Evolutionary conservation across 2,797 vertebrate genomes (phyloP), one percentile per base, ranked within the genome.

Genomic region (Antennarius maculatus): DNA sequence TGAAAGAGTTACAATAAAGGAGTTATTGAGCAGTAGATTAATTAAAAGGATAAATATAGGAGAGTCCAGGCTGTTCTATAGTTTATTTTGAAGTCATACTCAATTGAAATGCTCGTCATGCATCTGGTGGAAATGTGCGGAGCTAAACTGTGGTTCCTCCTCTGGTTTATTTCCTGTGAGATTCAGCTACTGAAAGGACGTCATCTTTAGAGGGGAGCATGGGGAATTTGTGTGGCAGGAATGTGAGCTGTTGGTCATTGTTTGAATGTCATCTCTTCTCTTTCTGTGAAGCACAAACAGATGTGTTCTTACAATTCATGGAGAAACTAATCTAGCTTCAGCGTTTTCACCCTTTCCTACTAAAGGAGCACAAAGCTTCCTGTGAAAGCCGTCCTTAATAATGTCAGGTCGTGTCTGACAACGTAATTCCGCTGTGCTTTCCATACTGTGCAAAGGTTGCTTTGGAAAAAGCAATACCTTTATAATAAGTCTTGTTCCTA

Each of bases 401-500:
- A 60, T 66, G 66, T 75, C 73, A 57, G 54, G 41, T 57, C 52
- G 43, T 31, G 61, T 76, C 70, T 79, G 75, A 53, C 64, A 66
- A 41, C 51, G 55, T 67, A 71, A 65, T 75, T 66, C 69, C 43
- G 75, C 52, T 10, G 49, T 69, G 70, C 68, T 76, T 74, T 83
- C 75, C 81, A 87, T 89, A 85, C 64, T 17, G 75, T 74, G 75
- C 79, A 69, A 76, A 85, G 82, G 84, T 88, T 23, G 85, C 89
- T 88, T 74, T 71, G 73, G 74, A 63, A 79, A 74, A 82, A 78
- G 72, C 28, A 57, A 74, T 85, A 69, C 79, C 66, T 81, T 83
- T 85, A 81, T 87, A 78, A 84, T 89, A 83, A 73, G 71, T 75
- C 84, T 56, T 78, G 91, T 93, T 92, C 82, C 92, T 86, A 92